Conservation (phyloP, 2,888 invertebrate genomes). For the Rutpela maculata region DNA sequence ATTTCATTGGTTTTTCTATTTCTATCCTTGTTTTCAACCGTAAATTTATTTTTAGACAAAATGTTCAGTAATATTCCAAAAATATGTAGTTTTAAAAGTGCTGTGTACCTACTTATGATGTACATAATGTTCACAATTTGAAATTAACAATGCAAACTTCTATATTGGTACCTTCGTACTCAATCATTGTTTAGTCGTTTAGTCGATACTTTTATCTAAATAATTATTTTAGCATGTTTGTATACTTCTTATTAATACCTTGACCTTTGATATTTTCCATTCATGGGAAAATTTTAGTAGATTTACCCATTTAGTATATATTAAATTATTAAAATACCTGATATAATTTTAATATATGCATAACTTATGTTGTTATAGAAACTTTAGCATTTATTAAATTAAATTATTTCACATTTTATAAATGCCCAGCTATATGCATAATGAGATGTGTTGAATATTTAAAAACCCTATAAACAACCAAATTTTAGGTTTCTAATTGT, state of each 20-base stretch:
- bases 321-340: background rate
- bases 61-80: too few relatives aligned
- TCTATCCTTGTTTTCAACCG: too few relatives aligned
- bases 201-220: slow-evolving; percentile 1
- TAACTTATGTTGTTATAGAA: background rate
- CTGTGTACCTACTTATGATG: too few relatives aligned
- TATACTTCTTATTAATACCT: background rate
- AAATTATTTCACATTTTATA: background rate
- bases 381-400: background rate
- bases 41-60: too few relatives aligned
- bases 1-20: too few relatives aligned
- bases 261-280: slow-evolving; percentile 21
- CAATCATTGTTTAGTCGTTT: background rate
- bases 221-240: background rate
- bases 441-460: background rate
- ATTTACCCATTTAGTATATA: background rate
- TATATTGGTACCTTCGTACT: background rate
- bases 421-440: too few relatives aligned
- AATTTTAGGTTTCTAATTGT: background rate
- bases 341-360: background rate
- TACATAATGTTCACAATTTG: too few relatives aligned
- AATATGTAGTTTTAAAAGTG: too few relatives aligned
- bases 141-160: background rate
- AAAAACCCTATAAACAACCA: background rate
- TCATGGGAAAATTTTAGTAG: background rate